Percentiles rank a stretch among this genome's conserved stretches.
phyloP scores from a whole-genome alignment of 2,113 vertebrate genomes.

The Panurus biarmicus region DNA sequence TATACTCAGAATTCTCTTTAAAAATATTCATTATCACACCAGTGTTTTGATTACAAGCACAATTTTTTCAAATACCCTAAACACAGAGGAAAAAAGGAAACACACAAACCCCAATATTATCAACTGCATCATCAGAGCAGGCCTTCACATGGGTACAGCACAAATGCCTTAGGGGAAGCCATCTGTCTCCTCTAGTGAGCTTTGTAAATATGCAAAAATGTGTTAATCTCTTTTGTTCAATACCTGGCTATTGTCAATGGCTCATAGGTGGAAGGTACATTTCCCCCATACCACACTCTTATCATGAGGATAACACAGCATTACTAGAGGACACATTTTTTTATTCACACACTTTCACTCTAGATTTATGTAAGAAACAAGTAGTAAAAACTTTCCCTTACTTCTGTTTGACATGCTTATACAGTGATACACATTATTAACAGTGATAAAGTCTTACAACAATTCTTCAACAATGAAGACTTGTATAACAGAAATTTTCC shows the following conservation, averaged over 20 bases:
- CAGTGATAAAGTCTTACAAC: neutral
- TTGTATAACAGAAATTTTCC: neutral
- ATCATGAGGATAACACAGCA: neutral
- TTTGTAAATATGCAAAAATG: neutral
- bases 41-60: neutral
- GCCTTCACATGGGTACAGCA: neutral
- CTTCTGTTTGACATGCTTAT: neutral
- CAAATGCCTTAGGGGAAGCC: neutral
- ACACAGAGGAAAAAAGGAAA: neutral
- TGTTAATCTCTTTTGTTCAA: neutral
- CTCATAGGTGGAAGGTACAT: neutral
- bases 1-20: neutral
- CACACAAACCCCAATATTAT: neutral
- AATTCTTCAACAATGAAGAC: neutral
- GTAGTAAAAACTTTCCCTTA: neutral
- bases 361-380: neutral
- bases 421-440: neutral
- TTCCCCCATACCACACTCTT: neutral
- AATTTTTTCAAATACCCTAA: neutral
- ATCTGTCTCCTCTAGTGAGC: neutral
- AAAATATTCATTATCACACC: neutral
- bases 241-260: neutral
- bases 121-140: neutral
- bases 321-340: neutral
- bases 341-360: neutral